Evolutionary conservation across 1,140 invertebrate species (phyloP).

Genomic region (Drosophila seguyi): DNA sequence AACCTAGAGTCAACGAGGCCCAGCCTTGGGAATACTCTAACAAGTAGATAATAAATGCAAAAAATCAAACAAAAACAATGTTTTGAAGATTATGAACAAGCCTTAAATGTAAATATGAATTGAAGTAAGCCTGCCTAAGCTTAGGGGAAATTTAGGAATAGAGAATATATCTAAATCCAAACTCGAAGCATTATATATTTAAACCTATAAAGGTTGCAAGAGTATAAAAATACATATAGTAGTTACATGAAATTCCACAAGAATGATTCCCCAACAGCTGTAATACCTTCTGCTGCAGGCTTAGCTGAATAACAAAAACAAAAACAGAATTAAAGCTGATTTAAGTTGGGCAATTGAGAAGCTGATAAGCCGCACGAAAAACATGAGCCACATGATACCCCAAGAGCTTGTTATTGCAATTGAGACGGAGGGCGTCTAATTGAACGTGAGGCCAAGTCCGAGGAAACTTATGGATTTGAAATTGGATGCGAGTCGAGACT

Average conservation of each 20-base stretch:
- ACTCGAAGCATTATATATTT: not conserved
- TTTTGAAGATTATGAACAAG: not conserved
- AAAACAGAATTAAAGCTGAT: slow-evolving; percentile 30
- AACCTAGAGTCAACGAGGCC: not conserved
- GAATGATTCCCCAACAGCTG: not conserved
- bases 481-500: not conserved
- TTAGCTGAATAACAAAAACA: slow-evolving; percentile 16
- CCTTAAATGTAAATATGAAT: not conserved
- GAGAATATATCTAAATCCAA: not conserved
- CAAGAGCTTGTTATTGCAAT: slow-evolving; percentile 54
- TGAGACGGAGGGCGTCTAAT: slow-evolving; percentile 43
- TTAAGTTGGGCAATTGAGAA: slow-evolving; percentile 34
- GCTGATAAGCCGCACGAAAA: slow-evolving; percentile 28
- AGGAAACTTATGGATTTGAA: slow-evolving; percentile 9
- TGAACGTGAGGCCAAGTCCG: slow-evolving; percentile 41
- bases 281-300: not conserved
- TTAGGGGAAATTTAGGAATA: too few relatives aligned
- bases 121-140: too few relatives aligned
- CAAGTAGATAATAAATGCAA: not conserved
- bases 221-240: not conserved
- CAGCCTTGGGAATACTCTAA: slow-evolving; percentile 7
- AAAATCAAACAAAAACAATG: not conserved
- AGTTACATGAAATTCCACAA: not conserved
- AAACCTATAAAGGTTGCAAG: not conserved
- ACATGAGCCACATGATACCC: slow-evolving; percentile 38